phyloP scores from a whole-genome alignment of 2,888 invertebrate genomes.

The Cataglyphis rosenhaueri region DNA sequence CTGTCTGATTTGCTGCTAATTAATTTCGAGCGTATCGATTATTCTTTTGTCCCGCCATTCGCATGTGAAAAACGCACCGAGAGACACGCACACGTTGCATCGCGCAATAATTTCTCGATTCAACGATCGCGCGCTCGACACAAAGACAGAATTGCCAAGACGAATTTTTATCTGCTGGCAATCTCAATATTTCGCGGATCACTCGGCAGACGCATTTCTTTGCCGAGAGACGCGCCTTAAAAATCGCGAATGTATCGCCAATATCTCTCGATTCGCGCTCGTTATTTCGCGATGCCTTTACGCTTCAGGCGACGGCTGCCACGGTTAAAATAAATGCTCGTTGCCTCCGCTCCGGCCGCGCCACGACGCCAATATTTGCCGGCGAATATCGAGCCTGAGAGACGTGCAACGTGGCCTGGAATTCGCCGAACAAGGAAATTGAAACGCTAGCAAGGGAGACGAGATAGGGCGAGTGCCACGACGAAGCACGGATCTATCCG shows the following conservation, averaged over 20 bases:
- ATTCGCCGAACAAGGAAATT: constrained; percentile 70
- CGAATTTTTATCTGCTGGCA: neutral
- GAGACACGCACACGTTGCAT: neutral
- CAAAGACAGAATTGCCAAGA: neutral
- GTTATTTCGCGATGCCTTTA: constrained; percentile 34
- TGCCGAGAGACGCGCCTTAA: neutral
- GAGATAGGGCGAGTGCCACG: constrained; percentile 17
- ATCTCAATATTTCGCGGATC: neutral
- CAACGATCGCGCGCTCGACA: neutral
- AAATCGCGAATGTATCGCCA: neutral
- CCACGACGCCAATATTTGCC: constrained; percentile 73
- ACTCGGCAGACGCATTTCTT: neutral
- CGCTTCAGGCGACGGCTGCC: constrained; percentile 52
- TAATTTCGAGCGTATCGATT: constrained; percentile 67
- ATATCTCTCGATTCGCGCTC: constrained; percentile 8
- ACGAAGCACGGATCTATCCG: constrained; percentile 22
- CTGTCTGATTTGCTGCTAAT: constrained; percentile 54
- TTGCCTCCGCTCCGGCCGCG: constrained; percentile 49
- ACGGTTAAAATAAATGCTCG: constrained; percentile 64
- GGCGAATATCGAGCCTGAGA: constrained; percentile 67
- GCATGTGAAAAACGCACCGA: neutral
- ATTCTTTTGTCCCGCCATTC: constrained; percentile 60
- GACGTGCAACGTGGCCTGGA: constrained; percentile 55
- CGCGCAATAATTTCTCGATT: constrained; percentile 13
- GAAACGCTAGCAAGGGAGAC: constrained; percentile 57